Evolutionary conservation across 2,888 invertebrate genomes (phyloP).

Genomic region (Lochmaea crataegi): DNA sequence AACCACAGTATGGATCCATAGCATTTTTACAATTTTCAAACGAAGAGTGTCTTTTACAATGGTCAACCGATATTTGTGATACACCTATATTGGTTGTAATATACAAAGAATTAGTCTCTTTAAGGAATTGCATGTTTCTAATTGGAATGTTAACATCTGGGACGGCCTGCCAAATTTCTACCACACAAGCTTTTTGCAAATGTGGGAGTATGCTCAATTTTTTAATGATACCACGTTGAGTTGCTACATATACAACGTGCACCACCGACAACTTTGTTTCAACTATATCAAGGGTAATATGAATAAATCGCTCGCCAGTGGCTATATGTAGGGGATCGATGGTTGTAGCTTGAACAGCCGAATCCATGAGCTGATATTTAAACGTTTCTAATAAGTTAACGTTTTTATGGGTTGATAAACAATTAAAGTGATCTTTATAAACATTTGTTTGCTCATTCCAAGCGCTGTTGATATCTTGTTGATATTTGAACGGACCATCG

Average conservation of each 20-base stretch:
- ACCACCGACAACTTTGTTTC: conserved; percentile 76
- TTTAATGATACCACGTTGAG: conserved; percentile 78
- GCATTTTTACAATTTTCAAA: conserved; percentile 81
- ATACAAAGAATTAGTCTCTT: conserved; percentile 85
- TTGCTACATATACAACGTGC: conserved; percentile 85
- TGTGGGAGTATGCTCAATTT: conserved; percentile 83
- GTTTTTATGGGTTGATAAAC: conserved; percentile 63
- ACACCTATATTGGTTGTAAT: conserved; percentile 77
- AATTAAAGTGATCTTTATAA: conserved; percentile 73
- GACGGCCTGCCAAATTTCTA: conserved; percentile 85
- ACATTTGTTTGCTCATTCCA: conserved; percentile 78
- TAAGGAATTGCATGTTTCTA: conserved; percentile 80
- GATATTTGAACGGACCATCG: conserved; percentile 87
- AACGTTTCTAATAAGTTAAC: conserved; percentile 71
- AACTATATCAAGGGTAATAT: conserved; percentile 86
- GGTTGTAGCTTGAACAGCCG: conserved; percentile 81
- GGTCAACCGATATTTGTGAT: conserved; percentile 79
- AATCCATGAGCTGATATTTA: conserved; percentile 89
- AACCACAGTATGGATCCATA: conserved; percentile 95
- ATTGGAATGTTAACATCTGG: conserved; percentile 70
- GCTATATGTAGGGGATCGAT: conserved; percentile 77
- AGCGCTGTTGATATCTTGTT: conserved; percentile 78
- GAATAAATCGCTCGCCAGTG: conserved; percentile 78
- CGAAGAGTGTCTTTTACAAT: conserved; percentile 80
- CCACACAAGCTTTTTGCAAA: conserved; percentile 79